A percentile compares a stretch with the other conserved stretches of the same genome.
phyloP scores from a whole-genome alignment of 2,888 invertebrate species.

The Leucophora obtusa region DNA sequence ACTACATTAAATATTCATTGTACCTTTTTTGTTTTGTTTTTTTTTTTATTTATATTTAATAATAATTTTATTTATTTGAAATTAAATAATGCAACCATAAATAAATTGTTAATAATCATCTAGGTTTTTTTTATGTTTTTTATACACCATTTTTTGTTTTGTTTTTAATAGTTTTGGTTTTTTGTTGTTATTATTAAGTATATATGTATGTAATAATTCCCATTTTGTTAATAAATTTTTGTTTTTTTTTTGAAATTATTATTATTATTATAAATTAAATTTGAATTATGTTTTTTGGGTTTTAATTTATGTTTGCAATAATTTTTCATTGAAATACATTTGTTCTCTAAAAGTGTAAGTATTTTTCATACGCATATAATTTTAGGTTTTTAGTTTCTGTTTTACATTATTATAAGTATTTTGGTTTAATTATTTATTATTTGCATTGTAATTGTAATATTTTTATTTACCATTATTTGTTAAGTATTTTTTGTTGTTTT shows the following conservation, averaged over 20 bases:
- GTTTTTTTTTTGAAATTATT: conserved; percentile 28
- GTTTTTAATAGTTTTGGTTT: conserved; percentile 19
- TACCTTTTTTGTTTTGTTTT: conserved; percentile 51
- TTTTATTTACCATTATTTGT: conserved; percentile 59
- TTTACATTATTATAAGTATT: conserved; percentile 60
- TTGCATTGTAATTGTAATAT: conserved; percentile 44
- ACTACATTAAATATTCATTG: background rate
- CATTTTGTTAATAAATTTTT: conserved; percentile 58
- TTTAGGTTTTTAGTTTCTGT: conserved; percentile 40
- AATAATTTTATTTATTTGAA: conserved; percentile 67
- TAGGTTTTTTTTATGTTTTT: conserved; percentile 56
- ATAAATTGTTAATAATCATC: conserved; percentile 71
- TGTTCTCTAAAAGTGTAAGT: conserved; percentile 59
- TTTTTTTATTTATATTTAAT: conserved; percentile 65
- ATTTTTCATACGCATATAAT: conserved; percentile 57
- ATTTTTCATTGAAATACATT: conserved; percentile 58
- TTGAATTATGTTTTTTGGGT: conserved; percentile 50
- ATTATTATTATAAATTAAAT: conserved; percentile 46
- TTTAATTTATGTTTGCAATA: conserved; percentile 53
- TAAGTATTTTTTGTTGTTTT: conserved; percentile 37
- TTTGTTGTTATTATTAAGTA: conserved; percentile 54
- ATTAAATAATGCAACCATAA: conserved; percentile 76
- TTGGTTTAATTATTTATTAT: conserved; percentile 60
- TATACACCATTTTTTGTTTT: conserved; percentile 57
- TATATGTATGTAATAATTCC: conserved; percentile 64